Percentiles rank a stretch among this genome's conserved stretches.
These are phyloP conservation scores for Falco columbarius DNA, from an alignment of 2,797 vertebrate genomes.

Conservation along the genomic window DNA sequence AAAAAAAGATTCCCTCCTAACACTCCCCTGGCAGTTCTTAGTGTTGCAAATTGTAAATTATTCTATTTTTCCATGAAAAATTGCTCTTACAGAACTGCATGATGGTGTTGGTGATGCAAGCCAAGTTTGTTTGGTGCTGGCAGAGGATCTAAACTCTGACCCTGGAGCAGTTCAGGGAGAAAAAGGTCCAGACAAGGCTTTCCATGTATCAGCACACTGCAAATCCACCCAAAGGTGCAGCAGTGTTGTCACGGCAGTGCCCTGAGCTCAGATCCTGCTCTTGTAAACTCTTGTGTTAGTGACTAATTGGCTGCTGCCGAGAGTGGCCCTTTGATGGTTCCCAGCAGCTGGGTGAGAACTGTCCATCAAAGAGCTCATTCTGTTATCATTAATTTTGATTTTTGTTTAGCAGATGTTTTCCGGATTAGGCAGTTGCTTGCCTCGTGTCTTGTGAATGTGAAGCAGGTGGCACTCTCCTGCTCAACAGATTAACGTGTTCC, in stretches of 20 bases:
- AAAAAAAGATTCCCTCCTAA: background rate
- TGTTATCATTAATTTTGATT: slow-evolving; percentile 71
- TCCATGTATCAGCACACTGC: background rate
- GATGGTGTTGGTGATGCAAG: background rate
- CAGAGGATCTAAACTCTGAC: background rate
- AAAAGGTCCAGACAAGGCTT: background rate
- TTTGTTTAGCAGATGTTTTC: slow-evolving; percentile 78
- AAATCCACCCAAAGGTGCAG: background rate
- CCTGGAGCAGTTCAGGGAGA: background rate
- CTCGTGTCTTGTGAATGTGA: slow-evolving; percentile 10
- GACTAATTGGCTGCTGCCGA: slow-evolving; percentile 16
- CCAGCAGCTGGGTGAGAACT: slow-evolving; percentile 57
- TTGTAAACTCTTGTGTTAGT: background rate
- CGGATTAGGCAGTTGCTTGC: slow-evolving; percentile 12
- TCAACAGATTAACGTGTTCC: slow-evolving; percentile 11
- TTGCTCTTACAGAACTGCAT: background rate
- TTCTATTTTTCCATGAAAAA: background rate
- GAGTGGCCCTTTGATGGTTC: slow-evolving; percentile 38
- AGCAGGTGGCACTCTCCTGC: background rate
- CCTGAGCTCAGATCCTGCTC: background rate
- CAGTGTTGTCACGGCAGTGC: background rate
- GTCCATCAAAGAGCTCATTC: slow-evolving; percentile 44
- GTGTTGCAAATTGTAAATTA: background rate
- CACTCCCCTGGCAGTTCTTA: background rate
- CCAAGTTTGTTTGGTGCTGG: background rate